phyloP scores from a whole-genome alignment of 2,888 invertebrate species.

The Osmoderma eremita region DNA sequence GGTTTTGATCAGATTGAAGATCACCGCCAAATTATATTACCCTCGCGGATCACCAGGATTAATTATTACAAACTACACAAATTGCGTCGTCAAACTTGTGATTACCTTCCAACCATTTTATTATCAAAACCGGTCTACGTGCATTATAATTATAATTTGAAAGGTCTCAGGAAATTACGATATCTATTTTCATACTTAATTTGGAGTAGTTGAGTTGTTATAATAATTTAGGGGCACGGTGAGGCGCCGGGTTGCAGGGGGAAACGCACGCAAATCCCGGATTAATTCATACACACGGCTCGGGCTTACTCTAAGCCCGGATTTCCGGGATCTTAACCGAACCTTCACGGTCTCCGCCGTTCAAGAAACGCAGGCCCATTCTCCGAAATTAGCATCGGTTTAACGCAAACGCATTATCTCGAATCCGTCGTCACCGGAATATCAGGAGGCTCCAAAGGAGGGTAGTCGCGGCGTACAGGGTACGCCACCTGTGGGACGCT shows the following conservation, averaged over 20 bases:
- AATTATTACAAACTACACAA: too few relatives aligned
- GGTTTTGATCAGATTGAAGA: too few relatives aligned
- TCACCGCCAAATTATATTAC: too few relatives aligned
- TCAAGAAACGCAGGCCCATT: constrained; percentile 24
- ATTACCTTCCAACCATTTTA: too few relatives aligned
- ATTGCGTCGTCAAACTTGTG: too few relatives aligned
- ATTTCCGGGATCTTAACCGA: constrained; percentile 44
- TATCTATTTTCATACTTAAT: constrained; percentile 31
- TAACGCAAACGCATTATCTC: constrained; percentile 37
- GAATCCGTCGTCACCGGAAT: constrained; percentile 5
- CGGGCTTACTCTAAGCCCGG: constrained; percentile 43
- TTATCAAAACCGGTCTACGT: too few relatives aligned
- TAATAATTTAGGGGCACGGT: constrained; percentile 14
- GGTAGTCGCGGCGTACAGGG: constrained; percentile 3
- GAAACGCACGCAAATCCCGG: constrained; percentile 24
- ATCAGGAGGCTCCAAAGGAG: not conserved
- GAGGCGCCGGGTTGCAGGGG: not conserved
- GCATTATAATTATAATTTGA: not conserved
- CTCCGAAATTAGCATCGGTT: constrained; percentile 37
- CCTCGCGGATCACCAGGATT: too few relatives aligned
- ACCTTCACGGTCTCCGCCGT: constrained; percentile 23
- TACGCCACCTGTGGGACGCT: constrained; percentile 33
- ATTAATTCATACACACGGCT: constrained; percentile 40
- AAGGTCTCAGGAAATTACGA: not conserved
- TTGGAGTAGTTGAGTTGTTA: constrained; percentile 30